A percentile compares a stretch with the other conserved stretches of the same genome.
phyloP scores from a whole-genome alignment of 2,888 invertebrate genomes.

The Shargacucullia verbasci region DNA sequence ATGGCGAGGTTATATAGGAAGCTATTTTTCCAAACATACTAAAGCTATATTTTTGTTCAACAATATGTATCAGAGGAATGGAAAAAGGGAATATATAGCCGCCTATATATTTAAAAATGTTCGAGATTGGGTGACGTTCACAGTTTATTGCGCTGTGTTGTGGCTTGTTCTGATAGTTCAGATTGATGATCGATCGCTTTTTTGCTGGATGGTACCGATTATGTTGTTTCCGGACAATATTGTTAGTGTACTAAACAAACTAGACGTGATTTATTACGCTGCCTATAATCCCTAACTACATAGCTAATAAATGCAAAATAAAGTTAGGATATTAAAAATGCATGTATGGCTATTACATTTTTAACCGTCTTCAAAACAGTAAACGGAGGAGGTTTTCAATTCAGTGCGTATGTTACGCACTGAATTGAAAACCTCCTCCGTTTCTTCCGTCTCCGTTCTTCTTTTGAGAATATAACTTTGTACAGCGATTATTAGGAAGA shows the following conservation, averaged over 20 bases:
- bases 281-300: neutral
- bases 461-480: too few relatives aligned
- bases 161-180: constrained; percentile 19
- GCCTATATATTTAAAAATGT: constrained; percentile 46
- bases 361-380: too few relatives aligned
- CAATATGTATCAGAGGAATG: constrained; percentile 38
- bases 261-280: neutral
- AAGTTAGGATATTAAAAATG: too few relatives aligned
- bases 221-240: neutral
- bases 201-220: constrained; percentile 2
- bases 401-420: too few relatives aligned
- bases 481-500: too few relatives aligned
- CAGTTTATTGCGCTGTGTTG: constrained; percentile 42
- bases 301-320: too few relatives aligned
- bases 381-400: too few relatives aligned
- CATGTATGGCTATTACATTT: too few relatives aligned
- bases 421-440: too few relatives aligned
- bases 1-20: constrained; percentile 30
- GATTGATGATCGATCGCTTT: constrained; percentile 15
- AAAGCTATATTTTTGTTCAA: constrained; percentile 43
- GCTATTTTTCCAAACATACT: constrained; percentile 51
- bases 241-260: neutral
- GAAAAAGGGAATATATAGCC: constrained; percentile 25
- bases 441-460: too few relatives aligned
- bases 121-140: constrained; percentile 30